Conservation (phyloP, 2,113 vertebrate genomes). For the Chelonoidis abingdonii region DNA sequence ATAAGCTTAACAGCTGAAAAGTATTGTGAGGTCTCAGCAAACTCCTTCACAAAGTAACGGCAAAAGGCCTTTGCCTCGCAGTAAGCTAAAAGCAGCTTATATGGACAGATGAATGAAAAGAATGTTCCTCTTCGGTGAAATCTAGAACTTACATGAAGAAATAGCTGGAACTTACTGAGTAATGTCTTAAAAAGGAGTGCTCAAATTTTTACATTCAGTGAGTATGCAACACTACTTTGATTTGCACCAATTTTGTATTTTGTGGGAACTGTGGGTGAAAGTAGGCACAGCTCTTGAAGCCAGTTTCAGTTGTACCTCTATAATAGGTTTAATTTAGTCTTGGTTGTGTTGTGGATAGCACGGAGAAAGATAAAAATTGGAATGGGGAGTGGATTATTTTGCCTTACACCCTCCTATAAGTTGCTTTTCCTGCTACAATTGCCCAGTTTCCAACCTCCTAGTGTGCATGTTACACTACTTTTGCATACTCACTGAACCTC, state of each 20-base stretch:
- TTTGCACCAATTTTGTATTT: background rate
- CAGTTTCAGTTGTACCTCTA: background rate
- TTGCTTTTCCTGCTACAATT: background rate
- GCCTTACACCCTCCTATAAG: background rate
- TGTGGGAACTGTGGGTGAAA: background rate
- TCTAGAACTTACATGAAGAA: background rate
- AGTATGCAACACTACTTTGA: background rate
- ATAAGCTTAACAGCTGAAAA: background rate
- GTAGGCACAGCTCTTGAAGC: background rate
- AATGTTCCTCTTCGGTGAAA: background rate
- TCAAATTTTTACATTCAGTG: background rate
- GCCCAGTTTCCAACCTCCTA: background rate
- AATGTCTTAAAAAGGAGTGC: background rate
- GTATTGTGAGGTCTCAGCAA: background rate
- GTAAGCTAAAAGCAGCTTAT: background rate
- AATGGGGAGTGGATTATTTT: rapidly evolving
- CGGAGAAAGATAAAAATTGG: background rate
- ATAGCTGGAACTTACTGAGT: background rate
- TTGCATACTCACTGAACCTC: background rate
- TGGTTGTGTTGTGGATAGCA: background rate
- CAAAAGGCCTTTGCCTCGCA: background rate
- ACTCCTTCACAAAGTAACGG: background rate
- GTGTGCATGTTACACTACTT: background rate
- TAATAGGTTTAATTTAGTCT: background rate
- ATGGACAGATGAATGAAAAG: background rate